Evolutionary conservation across 2,888 invertebrate genomes (phyloP).

Genomic region (Lithophane ornitopus): DNA sequence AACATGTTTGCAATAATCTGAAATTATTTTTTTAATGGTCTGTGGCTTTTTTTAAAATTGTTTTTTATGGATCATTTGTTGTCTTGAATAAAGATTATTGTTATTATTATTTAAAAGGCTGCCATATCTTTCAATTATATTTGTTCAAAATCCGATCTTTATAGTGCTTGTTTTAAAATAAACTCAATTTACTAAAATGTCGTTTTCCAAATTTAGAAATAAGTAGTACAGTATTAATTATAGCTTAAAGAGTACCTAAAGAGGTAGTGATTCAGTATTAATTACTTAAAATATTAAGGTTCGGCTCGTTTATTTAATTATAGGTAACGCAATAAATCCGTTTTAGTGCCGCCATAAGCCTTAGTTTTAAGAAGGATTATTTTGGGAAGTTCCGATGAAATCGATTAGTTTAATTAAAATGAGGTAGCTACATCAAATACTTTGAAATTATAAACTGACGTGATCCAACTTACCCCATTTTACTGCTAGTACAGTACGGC

Average conservation of each 20-base stretch:
- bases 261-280: conserved; percentile 8
- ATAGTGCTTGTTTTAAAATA: no score
- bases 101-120: no score
- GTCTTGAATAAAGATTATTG: no score
- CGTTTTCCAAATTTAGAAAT: neutral
- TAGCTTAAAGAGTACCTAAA: conserved; percentile 3
- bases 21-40: no score
- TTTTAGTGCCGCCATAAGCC: conserved; percentile 44
- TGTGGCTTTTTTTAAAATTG: no score
- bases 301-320: conserved; percentile 52
- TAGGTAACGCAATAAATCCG: conserved; percentile 51
- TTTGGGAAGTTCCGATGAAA: conserved; percentile 20
- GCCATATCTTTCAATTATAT: neutral
- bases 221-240: neutral
- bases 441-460: neutral
- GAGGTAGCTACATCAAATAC: neutral
- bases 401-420: conserved; percentile 18
- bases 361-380: conserved; percentile 39
- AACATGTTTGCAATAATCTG: no score
- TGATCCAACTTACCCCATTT: neutral
- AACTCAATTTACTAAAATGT: neutral
- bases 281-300: conserved; percentile 47
- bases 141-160: no score
- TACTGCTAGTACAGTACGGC: no score
- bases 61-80: no score